These are phyloP conservation scores for Trididemnum nubilum DNA, from an alignment of 23 tunicate genomes.

Conservation along the genomic window DNA sequence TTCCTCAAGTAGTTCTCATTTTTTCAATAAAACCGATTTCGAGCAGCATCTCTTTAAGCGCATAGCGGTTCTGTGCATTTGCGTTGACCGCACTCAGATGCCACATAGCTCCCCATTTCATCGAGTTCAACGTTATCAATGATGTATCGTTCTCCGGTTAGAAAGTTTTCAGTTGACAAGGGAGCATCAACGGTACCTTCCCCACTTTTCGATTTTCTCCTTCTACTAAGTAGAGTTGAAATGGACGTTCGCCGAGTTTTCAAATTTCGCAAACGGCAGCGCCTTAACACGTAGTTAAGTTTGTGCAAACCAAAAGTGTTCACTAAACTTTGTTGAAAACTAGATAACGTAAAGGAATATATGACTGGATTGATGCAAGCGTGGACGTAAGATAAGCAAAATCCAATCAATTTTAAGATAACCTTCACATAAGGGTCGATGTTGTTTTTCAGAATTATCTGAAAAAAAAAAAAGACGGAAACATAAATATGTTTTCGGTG, in stretches of 20 bases:
- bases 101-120: no score
- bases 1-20: no score
- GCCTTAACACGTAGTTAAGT: neutral
- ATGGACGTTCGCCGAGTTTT: neutral
- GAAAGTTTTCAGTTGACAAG: neutral
- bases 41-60: no score
- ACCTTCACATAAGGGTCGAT: neutral
- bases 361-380: slow-evolving; percentile 74
- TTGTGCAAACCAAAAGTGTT: neutral
- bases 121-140: neutral
- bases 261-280: neutral
- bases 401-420: slow-evolving; percentile 40
- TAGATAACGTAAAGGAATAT: slow-evolving; percentile 65
- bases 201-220: neutral
- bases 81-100: no score
- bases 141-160: neutral
- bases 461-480: no score
- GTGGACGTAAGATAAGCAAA: slow-evolving; percentile 67
- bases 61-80: no score
- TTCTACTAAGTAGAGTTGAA: neutral
- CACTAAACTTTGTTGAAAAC: slow-evolving; percentile 49
- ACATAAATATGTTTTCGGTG: no score
- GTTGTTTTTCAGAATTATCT: slow-evolving; percentile 28
- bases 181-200: neutral
- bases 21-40: no score